Base-by-base conservation (phyloP, 2,113 vertebrate genomes). In the Sisor rabdophorus region DNA sequence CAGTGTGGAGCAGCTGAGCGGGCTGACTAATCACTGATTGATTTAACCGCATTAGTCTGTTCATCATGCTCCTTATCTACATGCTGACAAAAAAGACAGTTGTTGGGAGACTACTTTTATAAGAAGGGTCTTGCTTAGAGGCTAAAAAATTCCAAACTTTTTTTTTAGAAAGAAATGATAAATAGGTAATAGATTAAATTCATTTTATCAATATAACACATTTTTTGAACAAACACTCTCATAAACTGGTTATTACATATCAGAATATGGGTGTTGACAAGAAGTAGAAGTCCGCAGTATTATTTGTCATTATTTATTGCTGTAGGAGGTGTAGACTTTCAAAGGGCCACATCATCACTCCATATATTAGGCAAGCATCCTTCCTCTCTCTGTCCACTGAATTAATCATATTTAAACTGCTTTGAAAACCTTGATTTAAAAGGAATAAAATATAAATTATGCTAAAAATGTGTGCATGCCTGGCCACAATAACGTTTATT, bases 251-350 rank as follows among this genome's bases (percentile, higher is more conserved):
- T 58, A 59, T 73, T 79, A 73, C 30, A 58, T 72, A n/a, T 17
- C 32, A 28, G 40, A 67, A 64, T 65, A 17, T 17, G 1, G 55
- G 86, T 30, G 90, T 75, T 91, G 89, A 92, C 87, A 90, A 85
- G 69, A 83, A 81, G 85, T 83, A 86, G 85, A 90, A 88, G 81
- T 86, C 71, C 22, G 47, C 47, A 32, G 69, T 80, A 86, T 89
- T 72, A 3, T 63, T 88, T 89, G 40, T 87, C 83, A 75, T 0
- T 65, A 20, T 74, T 12, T 0, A 30, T 73, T 88, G 82, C 89
- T 88, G 83, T 84, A 81, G 83, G 82, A 67, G 85, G 80, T 89
- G 88, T 93, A 85, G 76, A 16, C 74, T 86, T 90, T 86, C 86
- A 87, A 70, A 3, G 15, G 5, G 58, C 16, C 82, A 79, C 81